Conservation (phyloP, 2,113 vertebrate genomes). For the Muntiacus reevesi region DNA sequence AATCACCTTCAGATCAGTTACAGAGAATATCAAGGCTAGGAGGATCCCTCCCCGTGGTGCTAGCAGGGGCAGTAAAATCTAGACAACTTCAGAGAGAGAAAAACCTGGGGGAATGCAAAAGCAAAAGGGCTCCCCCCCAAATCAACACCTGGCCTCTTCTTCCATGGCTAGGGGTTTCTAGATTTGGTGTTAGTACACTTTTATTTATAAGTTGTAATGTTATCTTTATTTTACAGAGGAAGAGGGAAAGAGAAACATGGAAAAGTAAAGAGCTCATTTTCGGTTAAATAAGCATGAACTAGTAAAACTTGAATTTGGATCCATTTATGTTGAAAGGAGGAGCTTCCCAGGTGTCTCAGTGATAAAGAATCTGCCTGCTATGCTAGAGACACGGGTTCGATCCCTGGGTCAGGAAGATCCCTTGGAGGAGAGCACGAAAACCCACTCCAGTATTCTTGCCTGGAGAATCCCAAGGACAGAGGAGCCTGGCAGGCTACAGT, state of each 20-base stretch:
- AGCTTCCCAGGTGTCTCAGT: not conserved
- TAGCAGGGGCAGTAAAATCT: not conserved
- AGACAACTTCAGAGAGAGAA: not conserved
- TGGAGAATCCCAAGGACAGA: not conserved
- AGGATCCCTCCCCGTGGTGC: fast-evolving
- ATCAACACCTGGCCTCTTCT: not conserved
- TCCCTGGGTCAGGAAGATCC: not conserved
- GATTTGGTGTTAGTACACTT: not conserved
- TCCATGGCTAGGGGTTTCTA: not conserved
- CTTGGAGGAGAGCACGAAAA: not conserved
- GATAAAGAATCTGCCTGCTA: not conserved
- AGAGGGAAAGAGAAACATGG: not conserved
- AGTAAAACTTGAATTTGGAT: not conserved
- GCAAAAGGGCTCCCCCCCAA: too few relatives aligned
- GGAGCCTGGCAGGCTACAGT: not conserved
- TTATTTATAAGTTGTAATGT: not conserved
- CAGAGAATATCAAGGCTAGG: not conserved
- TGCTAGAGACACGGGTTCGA: not conserved
- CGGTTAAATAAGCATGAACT: not conserved
- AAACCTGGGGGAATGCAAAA: not conserved
- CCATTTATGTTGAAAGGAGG: not conserved
- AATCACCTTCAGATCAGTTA: not conserved
- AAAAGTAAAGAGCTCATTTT: not conserved
- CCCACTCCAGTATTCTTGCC: not conserved
- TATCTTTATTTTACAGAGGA: conserved; percentile 13